Evolutionary conservation across 2,113 vertebrate genomes (phyloP).

Genomic region (Zosterops lateralis): DNA sequence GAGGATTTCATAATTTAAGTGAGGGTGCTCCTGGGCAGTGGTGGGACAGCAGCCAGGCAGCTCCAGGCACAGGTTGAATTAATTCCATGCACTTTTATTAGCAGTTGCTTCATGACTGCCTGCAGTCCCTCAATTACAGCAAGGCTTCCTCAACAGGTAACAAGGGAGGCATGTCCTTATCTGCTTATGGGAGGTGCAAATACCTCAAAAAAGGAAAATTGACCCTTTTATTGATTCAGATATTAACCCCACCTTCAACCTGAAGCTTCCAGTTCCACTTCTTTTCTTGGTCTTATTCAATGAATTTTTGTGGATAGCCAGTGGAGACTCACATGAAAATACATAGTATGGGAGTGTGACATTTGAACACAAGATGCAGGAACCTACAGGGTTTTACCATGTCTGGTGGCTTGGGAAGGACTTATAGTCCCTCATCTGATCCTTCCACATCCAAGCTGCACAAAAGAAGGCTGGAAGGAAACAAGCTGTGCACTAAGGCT

Average conservation of each 20-base stretch:
- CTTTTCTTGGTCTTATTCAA: neutral
- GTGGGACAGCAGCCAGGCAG: constrained; percentile 25
- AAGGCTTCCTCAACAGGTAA: neutral
- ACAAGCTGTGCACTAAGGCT: neutral
- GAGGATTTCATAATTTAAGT: neutral
- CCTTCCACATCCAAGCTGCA: neutral
- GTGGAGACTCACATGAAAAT: neutral
- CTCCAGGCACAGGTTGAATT: constrained; percentile 1
- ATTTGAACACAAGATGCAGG: neutral
- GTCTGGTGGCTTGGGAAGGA: neutral
- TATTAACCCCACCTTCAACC: neutral
- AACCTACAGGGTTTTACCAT: neutral
- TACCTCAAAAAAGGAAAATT: neutral
- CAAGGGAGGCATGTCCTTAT: neutral
- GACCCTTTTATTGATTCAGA: constrained; percentile 10
- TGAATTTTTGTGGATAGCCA: neutral
- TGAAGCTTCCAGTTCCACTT: neutral
- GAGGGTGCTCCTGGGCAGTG: constrained; percentile 19
- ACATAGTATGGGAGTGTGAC: neutral
- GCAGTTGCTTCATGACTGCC: neutral
- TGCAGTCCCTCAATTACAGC: constrained; percentile 1
- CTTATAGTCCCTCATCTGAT: neutral
- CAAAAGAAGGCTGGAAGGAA: neutral
- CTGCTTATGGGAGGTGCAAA: neutral
- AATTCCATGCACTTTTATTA: constrained; percentile 16